phyloP scores from a whole-genome alignment of 2,888 invertebrate species.

The Rutpela maculata region DNA sequence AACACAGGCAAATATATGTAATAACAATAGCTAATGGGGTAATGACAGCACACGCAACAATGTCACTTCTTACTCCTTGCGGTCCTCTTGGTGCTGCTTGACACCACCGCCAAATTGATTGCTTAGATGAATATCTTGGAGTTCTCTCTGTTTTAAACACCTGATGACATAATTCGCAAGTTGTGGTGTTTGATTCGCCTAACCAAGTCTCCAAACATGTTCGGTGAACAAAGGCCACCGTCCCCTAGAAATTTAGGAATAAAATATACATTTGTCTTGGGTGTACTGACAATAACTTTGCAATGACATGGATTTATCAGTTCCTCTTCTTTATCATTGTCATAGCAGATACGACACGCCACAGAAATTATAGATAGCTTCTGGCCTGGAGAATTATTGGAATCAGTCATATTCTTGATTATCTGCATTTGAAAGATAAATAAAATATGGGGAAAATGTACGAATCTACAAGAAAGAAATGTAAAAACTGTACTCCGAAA shows the following conservation, averaged over 20 bases:
- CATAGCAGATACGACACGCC: slow-evolving; percentile 75
- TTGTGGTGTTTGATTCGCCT: slow-evolving; percentile 82
- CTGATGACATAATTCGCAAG: slow-evolving; percentile 85
- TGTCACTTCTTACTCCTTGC: slow-evolving; percentile 74
- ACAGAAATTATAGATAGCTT: slow-evolving; percentile 67
- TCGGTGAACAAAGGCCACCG: slow-evolving; percentile 84
- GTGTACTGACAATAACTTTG: slow-evolving; percentile 69
- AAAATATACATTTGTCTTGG: slow-evolving; percentile 21
- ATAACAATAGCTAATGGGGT: slow-evolving; percentile 77
- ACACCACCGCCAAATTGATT: slow-evolving; percentile 80
- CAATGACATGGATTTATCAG: slow-evolving; percentile 75
- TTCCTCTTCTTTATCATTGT: slow-evolving; percentile 72
- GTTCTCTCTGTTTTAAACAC: slow-evolving; percentile 80
- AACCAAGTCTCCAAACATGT: slow-evolving; percentile 86
- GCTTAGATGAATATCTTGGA: slow-evolving; percentile 77
- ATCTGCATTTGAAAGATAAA: not conserved
- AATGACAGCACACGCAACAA: slow-evolving; percentile 77
- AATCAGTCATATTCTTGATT: slow-evolving; percentile 1
- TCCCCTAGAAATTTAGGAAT: slow-evolving; percentile 75
- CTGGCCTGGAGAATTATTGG: not conserved
- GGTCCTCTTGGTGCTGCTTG: slow-evolving; percentile 66
- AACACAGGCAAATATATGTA: slow-evolving; percentile 75
- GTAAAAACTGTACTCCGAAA: not conserved
- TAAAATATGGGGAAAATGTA: not conserved
- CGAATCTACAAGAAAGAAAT: not conserved